Conservation (phyloP, 2,113 vertebrate genomes). For the Ctenodactylus gundi region DNA sequence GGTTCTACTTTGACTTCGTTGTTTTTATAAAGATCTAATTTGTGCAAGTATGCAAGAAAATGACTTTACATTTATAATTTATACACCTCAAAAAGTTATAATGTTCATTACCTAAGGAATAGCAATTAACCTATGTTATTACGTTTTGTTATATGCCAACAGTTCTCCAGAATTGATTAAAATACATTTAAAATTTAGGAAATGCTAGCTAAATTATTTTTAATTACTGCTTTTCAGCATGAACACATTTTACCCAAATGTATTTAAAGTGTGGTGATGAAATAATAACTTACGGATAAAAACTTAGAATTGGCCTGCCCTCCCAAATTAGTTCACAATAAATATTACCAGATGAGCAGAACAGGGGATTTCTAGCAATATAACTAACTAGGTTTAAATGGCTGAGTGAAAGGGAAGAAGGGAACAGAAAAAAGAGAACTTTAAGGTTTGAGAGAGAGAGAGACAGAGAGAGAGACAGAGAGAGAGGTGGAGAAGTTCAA, state of each 20-base stretch:
- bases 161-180: neutral
- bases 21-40: neutral
- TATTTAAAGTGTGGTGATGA: neutral
- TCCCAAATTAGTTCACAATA: neutral
- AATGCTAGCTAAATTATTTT: neutral
- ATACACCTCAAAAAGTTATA: neutral
- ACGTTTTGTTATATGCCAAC: neutral
- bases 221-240: neutral
- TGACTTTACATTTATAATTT: neutral
- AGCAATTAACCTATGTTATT: neutral
- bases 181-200: slow-evolving; percentile 3
- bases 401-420: neutral
- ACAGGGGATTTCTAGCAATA: neutral
- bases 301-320: neutral
- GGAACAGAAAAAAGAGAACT: fast-evolving
- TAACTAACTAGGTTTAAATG: neutral
- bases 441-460: neutral
- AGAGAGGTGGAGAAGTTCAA: no score
- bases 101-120: neutral
- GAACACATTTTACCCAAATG: neutral
- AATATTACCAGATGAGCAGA: neutral
- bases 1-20: neutral
- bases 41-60: neutral
- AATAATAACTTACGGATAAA: neutral
- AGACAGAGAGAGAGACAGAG: neutral